Evolutionary conservation across 2,113 vertebrate genomes (phyloP).

Genomic region (Charadrius vociferus): DNA sequence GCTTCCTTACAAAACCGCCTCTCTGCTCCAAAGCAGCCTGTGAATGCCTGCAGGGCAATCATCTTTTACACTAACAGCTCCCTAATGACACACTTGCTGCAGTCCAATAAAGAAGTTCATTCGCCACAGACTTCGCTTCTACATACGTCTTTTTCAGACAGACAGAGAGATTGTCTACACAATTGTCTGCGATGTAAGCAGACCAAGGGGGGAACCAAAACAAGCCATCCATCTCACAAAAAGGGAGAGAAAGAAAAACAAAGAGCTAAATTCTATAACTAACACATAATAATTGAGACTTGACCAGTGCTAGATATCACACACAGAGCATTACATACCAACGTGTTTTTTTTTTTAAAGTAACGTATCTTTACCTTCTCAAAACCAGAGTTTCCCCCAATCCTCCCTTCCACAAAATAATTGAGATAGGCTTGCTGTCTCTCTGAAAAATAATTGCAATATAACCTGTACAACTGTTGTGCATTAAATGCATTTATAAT

Average conservation of each 20-base stretch:
- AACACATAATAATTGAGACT: not conserved
- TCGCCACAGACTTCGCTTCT: not conserved
- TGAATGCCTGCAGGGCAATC: conserved; percentile 14
- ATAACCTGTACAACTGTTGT: not conserved
- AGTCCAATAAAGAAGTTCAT: not conserved
- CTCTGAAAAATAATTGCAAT: not conserved
- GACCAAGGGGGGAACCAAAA: not conserved
- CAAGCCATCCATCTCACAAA: not conserved
- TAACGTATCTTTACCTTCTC: not conserved
- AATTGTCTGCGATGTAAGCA: not conserved
- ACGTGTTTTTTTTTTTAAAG: not conserved
- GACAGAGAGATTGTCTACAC: not conserved
- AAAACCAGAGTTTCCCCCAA: not conserved
- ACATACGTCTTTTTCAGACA: not conserved
- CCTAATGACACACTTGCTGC: conserved; percentile 1
- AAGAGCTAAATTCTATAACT: not conserved
- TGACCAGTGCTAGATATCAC: not conserved
- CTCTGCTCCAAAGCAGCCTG: not conserved
- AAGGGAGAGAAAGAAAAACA: no score
- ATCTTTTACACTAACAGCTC: conserved; percentile 3
- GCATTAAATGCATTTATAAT: not conserved
- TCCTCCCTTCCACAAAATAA: not conserved
- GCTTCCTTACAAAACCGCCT: not conserved
- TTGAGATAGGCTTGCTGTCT: not conserved
- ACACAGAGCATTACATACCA: not conserved